phyloP scores from a whole-genome alignment of 92 coral and sea anemone genomes.

The Micromussa lordhowensis region DNA sequence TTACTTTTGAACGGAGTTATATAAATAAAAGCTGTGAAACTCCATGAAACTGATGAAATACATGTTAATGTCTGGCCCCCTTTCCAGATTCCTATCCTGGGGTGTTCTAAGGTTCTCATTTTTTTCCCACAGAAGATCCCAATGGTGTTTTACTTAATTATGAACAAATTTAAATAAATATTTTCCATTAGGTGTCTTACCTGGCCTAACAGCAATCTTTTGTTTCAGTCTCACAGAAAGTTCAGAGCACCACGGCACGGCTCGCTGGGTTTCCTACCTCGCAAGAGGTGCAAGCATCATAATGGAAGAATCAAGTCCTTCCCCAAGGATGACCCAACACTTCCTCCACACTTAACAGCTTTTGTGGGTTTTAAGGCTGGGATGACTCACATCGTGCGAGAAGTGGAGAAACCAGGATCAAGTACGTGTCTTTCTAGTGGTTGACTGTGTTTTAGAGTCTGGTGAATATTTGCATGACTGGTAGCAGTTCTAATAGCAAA shows the following conservation, averaged over 20 bases:
- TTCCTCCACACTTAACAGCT: slow-evolving; percentile 98
- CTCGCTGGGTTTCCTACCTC: slow-evolving; percentile 98
- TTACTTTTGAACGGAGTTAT: too few relatives aligned
- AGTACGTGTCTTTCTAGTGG: slow-evolving; percentile 81
- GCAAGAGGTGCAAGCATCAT: slow-evolving; percentile 93
- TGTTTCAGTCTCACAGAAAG: slow-evolving; percentile 93
- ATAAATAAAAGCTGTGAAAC: too few relatives aligned
- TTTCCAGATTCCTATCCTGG: too few relatives aligned
- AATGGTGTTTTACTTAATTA: not conserved
- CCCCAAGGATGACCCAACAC: slow-evolving; percentile 91
- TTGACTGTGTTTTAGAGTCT: too few relatives aligned
- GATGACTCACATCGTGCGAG: slow-evolving; percentile 97
- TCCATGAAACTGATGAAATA: too few relatives aligned
- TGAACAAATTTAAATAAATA: not conserved
- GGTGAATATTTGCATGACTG: too few relatives aligned
- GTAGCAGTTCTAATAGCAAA: too few relatives aligned
- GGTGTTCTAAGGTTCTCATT: too few relatives aligned
- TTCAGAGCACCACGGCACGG: slow-evolving; percentile 99
- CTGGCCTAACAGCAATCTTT: not conserved
- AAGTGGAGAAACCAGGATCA: slow-evolving; percentile 99
- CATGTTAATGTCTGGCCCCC: too few relatives aligned
- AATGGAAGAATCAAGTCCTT: slow-evolving; percentile 97
- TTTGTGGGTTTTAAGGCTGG: slow-evolving; percentile 99
- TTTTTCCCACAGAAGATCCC: not conserved
- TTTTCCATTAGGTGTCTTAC: not conserved